Percentiles rank a stretch among this genome's conserved stretches.
Conservation (phyloP, 2,797 vertebrate genomes). For the Enteromius paludinosus region DNA sequence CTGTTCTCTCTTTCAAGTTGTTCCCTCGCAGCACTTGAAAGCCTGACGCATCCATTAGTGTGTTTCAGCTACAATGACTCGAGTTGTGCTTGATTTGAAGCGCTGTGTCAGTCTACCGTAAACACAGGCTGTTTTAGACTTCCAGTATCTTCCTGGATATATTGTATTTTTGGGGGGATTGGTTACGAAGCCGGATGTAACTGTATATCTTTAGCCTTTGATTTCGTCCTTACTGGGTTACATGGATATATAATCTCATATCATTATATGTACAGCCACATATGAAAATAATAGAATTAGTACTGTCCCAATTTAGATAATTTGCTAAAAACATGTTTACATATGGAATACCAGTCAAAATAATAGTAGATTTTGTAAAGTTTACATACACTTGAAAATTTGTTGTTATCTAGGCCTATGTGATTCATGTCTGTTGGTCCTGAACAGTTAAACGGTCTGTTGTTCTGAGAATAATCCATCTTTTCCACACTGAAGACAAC, state of each 20-base stretch:
- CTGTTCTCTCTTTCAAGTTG: slow-evolving; percentile 29
- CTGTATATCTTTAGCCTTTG: background rate
- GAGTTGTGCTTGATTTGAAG: slow-evolving; percentile 17
- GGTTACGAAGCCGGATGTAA: background rate
- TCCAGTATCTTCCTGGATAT: slow-evolving; percentile 6
- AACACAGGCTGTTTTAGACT: background rate
- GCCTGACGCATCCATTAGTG: slow-evolving; percentile 16
- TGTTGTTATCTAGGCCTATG: background rate
- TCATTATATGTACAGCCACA: background rate
- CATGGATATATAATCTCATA: background rate
- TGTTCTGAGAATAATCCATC: background rate
- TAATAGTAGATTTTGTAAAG: background rate
- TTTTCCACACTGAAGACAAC: background rate
- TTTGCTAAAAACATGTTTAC: background rate
- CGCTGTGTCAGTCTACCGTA: background rate
- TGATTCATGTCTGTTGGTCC: background rate
- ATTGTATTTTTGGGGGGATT: background rate
- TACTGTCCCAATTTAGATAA: background rate
- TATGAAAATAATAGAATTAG: background rate
- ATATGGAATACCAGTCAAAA: background rate
- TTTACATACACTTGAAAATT: background rate
- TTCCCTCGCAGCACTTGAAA: slow-evolving; percentile 34
- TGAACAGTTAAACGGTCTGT: background rate
- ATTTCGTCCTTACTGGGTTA: background rate
- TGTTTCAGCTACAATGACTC: slow-evolving; percentile 31